These are phyloP conservation scores for Pachycephus smyrnensis DNA, from an alignment of 2,888 invertebrate genomes.

Conservation along the genomic window DNA sequence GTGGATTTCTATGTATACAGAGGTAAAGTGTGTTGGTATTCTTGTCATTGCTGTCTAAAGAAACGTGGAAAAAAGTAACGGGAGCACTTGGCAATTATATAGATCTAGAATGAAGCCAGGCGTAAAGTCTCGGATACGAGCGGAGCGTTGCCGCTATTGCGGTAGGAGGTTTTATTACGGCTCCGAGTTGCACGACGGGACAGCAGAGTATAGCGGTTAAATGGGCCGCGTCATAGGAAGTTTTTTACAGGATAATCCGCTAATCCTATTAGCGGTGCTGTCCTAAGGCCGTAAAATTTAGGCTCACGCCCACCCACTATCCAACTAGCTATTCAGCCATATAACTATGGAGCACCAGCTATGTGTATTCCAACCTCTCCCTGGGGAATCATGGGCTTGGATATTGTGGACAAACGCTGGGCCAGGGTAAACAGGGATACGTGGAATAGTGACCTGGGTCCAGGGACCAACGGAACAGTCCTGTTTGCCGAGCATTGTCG, in stretches of 20 bases:
- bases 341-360: background rate
- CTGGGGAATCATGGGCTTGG: constrained; percentile 1
- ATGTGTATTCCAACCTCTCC: background rate
- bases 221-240: constrained; percentile 3
- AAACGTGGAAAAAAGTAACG: background rate
- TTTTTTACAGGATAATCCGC: constrained; percentile 43
- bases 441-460: constrained; percentile 33
- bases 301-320: constrained; percentile 6
- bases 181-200: background rate
- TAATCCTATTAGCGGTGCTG: constrained; percentile 49
- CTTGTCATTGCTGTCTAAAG: background rate
- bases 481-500: constrained; percentile 40
- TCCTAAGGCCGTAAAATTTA: constrained; percentile 42
- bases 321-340: background rate
- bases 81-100: background rate
- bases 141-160: background rate
- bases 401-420: constrained; percentile 13
- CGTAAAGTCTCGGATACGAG: background rate
- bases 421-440: constrained; percentile 21
- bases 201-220: background rate
- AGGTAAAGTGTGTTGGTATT: background rate
- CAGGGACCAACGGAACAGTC: constrained; percentile 23
- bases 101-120: background rate
- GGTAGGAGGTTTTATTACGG: background rate
- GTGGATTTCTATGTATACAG: background rate